Percentiles rank a stretch among this genome's conserved stretches.
phyloP scores from a whole-genome alignment of 2,113 vertebrate species.

The Elgaria multicarinata region DNA sequence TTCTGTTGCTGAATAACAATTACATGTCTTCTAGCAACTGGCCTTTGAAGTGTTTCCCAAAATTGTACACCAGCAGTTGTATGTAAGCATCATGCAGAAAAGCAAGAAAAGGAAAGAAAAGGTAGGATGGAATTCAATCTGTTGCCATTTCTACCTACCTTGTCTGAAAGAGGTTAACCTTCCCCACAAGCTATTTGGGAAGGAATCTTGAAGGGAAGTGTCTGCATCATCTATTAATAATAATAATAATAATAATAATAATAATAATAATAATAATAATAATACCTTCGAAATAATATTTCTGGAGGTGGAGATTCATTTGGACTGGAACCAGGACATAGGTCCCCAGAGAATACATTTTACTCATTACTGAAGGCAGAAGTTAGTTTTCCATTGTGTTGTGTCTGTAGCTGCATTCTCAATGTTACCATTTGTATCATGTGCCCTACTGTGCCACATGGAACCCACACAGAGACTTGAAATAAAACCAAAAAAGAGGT shows the following conservation, averaged over 20 bases:
- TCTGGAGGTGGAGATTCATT: conserved; percentile 49
- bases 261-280: background rate
- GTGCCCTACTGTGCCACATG: background rate
- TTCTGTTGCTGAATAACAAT: conserved; percentile 71
- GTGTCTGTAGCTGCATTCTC: background rate
- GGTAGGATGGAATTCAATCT: conserved; percentile 48
- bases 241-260: background rate
- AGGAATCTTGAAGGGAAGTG: background rate
- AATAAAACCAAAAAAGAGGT: background rate
- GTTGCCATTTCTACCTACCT: conserved; percentile 43
- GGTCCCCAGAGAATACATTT: conserved; percentile 48
- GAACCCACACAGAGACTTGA: no score
- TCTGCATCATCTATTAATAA: conserved; percentile 48
- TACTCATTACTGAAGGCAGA: conserved; percentile 39
- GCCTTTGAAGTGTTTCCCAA: conserved; percentile 71
- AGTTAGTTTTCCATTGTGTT: conserved; percentile 38
- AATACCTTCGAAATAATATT: conserved; percentile 46
- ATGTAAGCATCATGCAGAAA: conserved; percentile 38
- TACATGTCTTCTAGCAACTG: conserved; percentile 64
- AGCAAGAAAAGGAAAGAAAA: conserved; percentile 36
- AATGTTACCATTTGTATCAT: background rate
- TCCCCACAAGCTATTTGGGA: conserved; percentile 55
- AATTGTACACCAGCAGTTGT: conserved; percentile 55
- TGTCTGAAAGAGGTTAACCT: conserved; percentile 49
- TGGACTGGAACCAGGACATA: conserved; percentile 55